Percentiles rank a stretch among this genome's conserved stretches.
Conservation (phyloP, 2,113 vertebrate species). For the Anseranas semipalmata region DNA sequence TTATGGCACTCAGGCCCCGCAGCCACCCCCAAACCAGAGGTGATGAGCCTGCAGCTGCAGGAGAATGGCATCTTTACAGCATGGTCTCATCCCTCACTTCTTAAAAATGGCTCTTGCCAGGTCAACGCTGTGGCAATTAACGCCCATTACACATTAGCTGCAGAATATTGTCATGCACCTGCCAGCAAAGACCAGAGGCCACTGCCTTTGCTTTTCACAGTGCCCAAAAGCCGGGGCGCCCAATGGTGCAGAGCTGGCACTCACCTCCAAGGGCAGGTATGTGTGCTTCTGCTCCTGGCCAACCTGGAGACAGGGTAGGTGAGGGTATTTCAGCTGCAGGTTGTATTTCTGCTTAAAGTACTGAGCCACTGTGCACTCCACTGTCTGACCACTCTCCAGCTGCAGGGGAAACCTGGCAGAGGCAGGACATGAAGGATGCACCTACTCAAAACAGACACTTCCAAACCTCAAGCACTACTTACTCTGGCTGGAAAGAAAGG, state of each 20-base stretch:
- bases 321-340: slow-evolving; percentile 87
- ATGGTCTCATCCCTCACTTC: not conserved
- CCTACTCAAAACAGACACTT: not conserved
- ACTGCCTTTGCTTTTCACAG: not conserved
- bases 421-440: not conserved
- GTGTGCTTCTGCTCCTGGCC: slow-evolving; percentile 99
- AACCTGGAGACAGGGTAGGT: slow-evolving; percentile 97
- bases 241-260: not conserved
- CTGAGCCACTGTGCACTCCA: slow-evolving; percentile 86
- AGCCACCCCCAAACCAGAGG: not conserved
- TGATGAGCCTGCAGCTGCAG: not conserved
- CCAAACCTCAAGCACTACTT: not conserved
- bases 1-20: not conserved
- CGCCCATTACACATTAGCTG: not conserved
- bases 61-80: not conserved
- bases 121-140: not conserved
- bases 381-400: slow-evolving; percentile 85
- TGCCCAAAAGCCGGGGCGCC: not conserved
- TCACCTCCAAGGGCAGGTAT: slow-evolving; percentile 97
- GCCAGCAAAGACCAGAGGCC: not conserved
- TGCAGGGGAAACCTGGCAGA: slow-evolving; percentile 82
- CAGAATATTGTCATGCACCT: not conserved
- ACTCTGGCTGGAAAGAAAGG: not conserved
- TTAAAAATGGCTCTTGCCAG: not conserved
- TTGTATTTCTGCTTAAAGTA: slow-evolving; percentile 88